These are phyloP conservation scores for Archegozetes longisetosus DNA, from an alignment of 1,140 invertebrate species.

Conservation along the genomic window DNA sequence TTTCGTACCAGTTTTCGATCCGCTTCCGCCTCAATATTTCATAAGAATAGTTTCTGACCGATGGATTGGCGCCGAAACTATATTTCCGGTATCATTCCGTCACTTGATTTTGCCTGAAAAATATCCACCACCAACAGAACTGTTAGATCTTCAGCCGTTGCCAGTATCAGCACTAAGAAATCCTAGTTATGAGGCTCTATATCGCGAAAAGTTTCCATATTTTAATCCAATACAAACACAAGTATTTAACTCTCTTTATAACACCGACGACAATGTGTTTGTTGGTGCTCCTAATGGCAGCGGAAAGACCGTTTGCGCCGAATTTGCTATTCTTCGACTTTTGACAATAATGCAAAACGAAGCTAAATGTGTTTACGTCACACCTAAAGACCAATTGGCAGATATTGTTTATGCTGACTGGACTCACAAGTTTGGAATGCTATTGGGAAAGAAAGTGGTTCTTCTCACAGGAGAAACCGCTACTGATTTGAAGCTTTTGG, in stretches of 20 bases:
- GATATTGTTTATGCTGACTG: constrained; percentile 81
- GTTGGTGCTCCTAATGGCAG: constrained; percentile 93
- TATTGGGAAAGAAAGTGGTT: constrained; percentile 67
- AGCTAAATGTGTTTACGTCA: constrained; percentile 70
- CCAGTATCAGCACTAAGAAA: constrained; percentile 61
- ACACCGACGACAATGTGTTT: constrained; percentile 96
- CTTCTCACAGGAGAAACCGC: constrained; percentile 94
- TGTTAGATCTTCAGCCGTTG: constrained; percentile 91
- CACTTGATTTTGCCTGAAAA: constrained; percentile 96
- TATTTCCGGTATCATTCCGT: constrained; percentile 90
- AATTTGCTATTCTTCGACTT: constrained; percentile 84
- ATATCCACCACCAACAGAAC: constrained; percentile 89
- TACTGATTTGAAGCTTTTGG: constrained; percentile 76
- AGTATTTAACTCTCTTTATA: constrained; percentile 97
- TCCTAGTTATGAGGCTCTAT: constrained; percentile 65
- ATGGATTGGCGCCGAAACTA: constrained; percentile 60
- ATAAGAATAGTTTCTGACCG: constrained; percentile 48
- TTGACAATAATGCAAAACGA: constrained; percentile 46
- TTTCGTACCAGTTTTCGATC: constrained; percentile 96
- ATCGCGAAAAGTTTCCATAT: constrained; percentile 67
- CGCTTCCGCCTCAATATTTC: constrained; percentile 94
- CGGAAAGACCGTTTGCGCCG: constrained; percentile 91
- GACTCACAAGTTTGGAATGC: constrained; percentile 65
- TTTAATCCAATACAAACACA: constrained; percentile 99
- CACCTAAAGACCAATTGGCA: constrained; percentile 77